These are phyloP conservation scores for Perccottus glenii DNA, from an alignment of 2,113 vertebrate species.

Conservation along the genomic window DNA sequence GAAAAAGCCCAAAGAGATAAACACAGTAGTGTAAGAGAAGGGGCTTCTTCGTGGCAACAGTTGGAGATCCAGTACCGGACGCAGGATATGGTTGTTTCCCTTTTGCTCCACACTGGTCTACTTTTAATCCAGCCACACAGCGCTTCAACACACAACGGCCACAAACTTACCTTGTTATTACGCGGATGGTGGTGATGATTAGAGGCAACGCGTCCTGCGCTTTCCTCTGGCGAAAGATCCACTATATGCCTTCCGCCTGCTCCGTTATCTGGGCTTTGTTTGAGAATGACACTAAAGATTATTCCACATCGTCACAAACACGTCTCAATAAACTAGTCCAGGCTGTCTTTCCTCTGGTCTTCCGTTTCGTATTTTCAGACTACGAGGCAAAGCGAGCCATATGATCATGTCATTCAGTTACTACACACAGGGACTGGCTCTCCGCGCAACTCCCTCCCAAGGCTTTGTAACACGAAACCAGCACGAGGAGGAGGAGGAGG, in stretches of 20 bases:
- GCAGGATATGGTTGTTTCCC: conserved; percentile 25
- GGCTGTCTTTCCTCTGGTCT: conserved; percentile 15
- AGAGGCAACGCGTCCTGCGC: conserved; percentile 50
- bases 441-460: conserved; percentile 70
- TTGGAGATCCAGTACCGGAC: conserved; percentile 59
- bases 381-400: conserved; percentile 54
- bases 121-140: conserved; percentile 31
- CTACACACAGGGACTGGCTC: conserved; percentile 74
- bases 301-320: conserved; percentile 66
- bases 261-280: conserved; percentile 57
- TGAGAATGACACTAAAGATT: conserved; percentile 59
- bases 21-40: background rate
- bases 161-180: conserved; percentile 65
- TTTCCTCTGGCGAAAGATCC: conserved; percentile 51
- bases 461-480: conserved; percentile 78
- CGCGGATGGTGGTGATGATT: conserved; percentile 34
- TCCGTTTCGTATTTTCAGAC: conserved; percentile 19
- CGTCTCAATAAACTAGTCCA: conserved; percentile 18
- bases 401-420: conserved; percentile 78
- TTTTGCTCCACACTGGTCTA: conserved; percentile 5
- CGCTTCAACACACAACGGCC: background rate
- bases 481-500: conserved; percentile 51
- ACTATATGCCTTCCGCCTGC: conserved; percentile 35
- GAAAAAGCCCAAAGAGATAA: background rate
- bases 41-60: conserved; percentile 70